Evolutionary conservation across 2,797 vertebrate genomes (phyloP).

Genomic region (Heterohyrax brucei): DNA sequence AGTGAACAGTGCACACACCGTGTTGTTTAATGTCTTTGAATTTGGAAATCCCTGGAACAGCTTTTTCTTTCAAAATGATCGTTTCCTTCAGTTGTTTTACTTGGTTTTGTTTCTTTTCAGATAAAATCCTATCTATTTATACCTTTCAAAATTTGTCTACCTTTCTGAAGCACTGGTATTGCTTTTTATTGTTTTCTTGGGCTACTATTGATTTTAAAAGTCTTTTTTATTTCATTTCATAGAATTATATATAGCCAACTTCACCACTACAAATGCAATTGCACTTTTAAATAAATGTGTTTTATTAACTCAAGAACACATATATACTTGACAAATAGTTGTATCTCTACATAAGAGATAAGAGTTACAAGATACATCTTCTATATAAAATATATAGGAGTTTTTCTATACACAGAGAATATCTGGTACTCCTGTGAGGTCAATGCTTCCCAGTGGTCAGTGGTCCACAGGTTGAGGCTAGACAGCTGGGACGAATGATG

Average conservation of each 20-base stretch:
- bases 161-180: neutral
- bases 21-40: neutral
- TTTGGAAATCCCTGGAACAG: neutral
- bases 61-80: neutral
- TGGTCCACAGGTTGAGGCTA: neutral
- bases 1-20: neutral
- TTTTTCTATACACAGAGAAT: neutral
- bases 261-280: slow-evolving; percentile 10
- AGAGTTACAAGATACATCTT: neutral
- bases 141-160: slow-evolving; percentile 16
- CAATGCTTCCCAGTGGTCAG: neutral
- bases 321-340: slow-evolving; percentile 43
- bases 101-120: slow-evolving; percentile 17
- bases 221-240: slow-evolving; percentile 50
- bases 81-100: slow-evolving; percentile 35
- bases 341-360: neutral
- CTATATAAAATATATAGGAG: neutral
- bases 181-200: slow-evolving; percentile 32
- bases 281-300: slow-evolving; percentile 54
- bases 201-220: neutral
- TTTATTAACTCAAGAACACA: slow-evolving; percentile 57
- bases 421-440: neutral
- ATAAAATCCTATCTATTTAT: neutral
- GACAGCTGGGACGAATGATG: neutral
- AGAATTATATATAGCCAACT: neutral